A percentile compares a stretch with the other conserved stretches of the same genome.
Evolutionary conservation across 1,140 invertebrate species (phyloP).

Genomic region (Habropoda laboriosa): DNA sequence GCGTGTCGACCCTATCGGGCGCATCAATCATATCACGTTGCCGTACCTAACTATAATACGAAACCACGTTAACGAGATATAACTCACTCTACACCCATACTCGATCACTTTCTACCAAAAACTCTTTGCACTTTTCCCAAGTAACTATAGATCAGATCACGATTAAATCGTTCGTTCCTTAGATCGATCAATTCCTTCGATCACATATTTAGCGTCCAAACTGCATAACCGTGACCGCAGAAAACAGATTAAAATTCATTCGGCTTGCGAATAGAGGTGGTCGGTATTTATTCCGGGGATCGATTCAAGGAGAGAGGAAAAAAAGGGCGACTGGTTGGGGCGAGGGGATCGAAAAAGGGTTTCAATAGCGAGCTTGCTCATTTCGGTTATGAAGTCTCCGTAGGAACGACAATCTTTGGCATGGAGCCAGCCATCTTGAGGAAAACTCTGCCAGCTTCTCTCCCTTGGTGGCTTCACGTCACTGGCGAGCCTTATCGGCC

Average conservation of each 20-base stretch:
- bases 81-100: neutral
- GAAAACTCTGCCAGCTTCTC: conserved; percentile 26
- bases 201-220: no score
- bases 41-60: no score
- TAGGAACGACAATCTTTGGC: conserved; percentile 47
- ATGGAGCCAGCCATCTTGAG: conserved; percentile 32
- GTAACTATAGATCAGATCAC: no score
- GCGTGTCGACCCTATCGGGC: neutral
- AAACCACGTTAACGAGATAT: neutral
- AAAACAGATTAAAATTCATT: conserved; percentile 41
- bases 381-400: conserved; percentile 49
- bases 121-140: neutral
- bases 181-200: no score
- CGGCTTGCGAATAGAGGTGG: no score
- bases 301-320: neutral
- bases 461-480: neutral
- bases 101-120: neutral
- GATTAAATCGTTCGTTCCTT: no score
- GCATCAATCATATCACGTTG: neutral
- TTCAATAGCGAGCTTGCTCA: conserved; percentile 21
- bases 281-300: conserved; percentile 27
- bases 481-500: conserved; percentile 10
- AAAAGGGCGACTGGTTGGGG: neutral
- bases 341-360: conserved; percentile 25
- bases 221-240: neutral